Evolutionary conservation across 2,888 invertebrate species (phyloP).

Genomic region (Agrotis ipsilon): DNA sequence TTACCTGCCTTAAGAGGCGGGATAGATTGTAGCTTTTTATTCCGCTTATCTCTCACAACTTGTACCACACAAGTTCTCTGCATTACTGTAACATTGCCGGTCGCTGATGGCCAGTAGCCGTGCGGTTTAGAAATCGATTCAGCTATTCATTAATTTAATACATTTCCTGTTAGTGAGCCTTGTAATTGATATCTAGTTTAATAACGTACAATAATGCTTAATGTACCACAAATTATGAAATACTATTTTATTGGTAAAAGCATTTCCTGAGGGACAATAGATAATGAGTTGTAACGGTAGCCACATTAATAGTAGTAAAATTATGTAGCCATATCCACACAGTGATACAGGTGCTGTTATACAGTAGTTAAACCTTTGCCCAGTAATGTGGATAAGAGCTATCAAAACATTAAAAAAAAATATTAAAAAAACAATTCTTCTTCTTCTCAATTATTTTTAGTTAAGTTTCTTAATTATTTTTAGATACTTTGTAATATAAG

Average conservation of each 20-base stretch:
- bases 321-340: no score
- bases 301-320: background rate
- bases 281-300: background rate
- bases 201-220: slow-evolving; percentile 64
- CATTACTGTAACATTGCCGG: slow-evolving; percentile 79
- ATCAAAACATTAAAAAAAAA: no score
- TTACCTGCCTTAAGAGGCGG: no score
- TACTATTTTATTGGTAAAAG: slow-evolving; percentile 29
- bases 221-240: slow-evolving; percentile 55
- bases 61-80: slow-evolving; percentile 68
- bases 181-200: slow-evolving; percentile 75
- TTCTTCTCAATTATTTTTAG: no score
- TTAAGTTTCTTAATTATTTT: background rate
- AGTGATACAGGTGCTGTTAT: no score
- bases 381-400: no score
- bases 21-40: no score
- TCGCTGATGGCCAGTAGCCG: slow-evolving; percentile 78
- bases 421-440: no score
- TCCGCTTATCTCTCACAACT: slow-evolving; percentile 39
- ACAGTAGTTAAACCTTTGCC: no score
- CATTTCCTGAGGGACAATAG: slow-evolving; percentile 30
- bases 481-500: no score
- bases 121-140: slow-evolving; percentile 86
- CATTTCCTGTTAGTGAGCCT: slow-evolving; percentile 79
- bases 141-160: slow-evolving; percentile 78